Evolutionary conservation across 2,113 vertebrate genomes (phyloP).

Genomic region (Rhegmatorhina hoffmannsi): DNA sequence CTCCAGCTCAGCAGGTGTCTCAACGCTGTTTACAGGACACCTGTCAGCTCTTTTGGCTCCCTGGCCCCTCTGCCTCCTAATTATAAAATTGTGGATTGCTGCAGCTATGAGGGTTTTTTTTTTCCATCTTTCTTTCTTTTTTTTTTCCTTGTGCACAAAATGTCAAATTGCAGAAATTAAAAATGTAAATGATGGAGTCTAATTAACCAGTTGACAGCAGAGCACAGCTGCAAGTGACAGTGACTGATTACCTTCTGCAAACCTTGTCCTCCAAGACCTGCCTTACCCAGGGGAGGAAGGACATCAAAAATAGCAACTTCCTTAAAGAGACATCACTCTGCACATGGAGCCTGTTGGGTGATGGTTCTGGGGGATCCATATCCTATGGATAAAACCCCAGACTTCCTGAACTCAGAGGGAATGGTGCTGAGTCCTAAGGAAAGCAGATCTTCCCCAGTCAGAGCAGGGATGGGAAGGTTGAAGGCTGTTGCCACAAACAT

Average conservation of each 20-base stretch:
- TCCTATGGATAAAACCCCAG: not conserved
- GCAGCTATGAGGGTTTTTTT: not conserved
- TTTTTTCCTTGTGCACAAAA: slow-evolving; percentile 74
- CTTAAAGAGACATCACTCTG: slow-evolving; percentile 46
- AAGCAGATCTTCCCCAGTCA: not conserved
- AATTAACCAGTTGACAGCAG: slow-evolving; percentile 93
- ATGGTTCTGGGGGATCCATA: not conserved
- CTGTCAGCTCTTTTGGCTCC: slow-evolving; percentile 69
- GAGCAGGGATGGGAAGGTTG: not conserved
- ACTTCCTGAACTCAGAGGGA: not conserved
- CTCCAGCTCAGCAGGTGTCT: slow-evolving; percentile 58
- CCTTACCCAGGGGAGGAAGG: slow-evolving; percentile 44
- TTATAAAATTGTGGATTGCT: slow-evolving; percentile 70
- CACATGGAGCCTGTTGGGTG: not conserved
- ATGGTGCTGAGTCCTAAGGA: not conserved
- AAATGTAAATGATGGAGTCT: slow-evolving; percentile 93
- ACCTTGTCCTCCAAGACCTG: slow-evolving; percentile 72
- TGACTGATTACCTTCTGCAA: slow-evolving; percentile 90
- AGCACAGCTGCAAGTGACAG: slow-evolving; percentile 91
- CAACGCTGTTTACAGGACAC: slow-evolving; percentile 57
- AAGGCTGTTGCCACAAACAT: not conserved
- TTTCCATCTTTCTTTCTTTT: accelerated
- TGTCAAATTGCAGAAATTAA: slow-evolving; percentile 90
- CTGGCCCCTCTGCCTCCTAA: slow-evolving; percentile 60
- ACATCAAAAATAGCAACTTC: slow-evolving; percentile 44